Conservation (phyloP, 2,888 invertebrate species). For the Saturnia japonica region DNA sequence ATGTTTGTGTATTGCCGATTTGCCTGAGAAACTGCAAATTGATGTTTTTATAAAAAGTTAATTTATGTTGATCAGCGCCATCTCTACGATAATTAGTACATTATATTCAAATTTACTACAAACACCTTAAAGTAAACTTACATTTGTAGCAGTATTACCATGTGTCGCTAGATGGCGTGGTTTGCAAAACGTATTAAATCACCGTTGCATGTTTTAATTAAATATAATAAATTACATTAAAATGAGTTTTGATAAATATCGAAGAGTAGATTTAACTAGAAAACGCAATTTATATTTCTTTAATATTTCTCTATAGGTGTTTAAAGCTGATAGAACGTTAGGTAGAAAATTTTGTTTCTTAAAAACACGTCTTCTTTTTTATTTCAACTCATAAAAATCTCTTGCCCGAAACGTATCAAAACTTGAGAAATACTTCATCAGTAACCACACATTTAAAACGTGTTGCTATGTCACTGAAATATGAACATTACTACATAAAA, state of each 20-base stretch:
- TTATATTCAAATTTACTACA: background rate
- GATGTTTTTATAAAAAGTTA: background rate
- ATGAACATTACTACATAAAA: slow-evolving; percentile 16
- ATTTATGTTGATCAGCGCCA: slow-evolving; percentile 34
- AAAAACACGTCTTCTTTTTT: too few species aligned
- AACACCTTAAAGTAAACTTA: background rate
- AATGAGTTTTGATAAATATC: background rate
- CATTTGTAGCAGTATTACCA: slow-evolving; percentile 23
- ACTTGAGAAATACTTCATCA: background rate
- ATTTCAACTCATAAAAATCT: background rate
- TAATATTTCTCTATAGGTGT: too few species aligned
- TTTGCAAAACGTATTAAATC: too few species aligned
- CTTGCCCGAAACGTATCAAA: background rate
- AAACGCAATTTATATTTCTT: background rate
- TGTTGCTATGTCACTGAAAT: background rate
- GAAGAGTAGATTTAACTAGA: background rate
- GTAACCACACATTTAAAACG: slow-evolving; percentile 6
- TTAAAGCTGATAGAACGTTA: too few species aligned
- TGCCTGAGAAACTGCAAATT: background rate
- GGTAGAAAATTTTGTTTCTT: too few species aligned
- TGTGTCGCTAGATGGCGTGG: slow-evolving; percentile 36
- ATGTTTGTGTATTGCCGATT: background rate
- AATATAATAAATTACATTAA: background rate
- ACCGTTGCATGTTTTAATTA: too few species aligned
- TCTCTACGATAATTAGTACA: slow-evolving; percentile 24